A percentile compares a stretch with the other conserved stretches of the same genome.
Evolutionary conservation across 2,113 vertebrate genomes (phyloP).

Genomic region (Hippoglossus stenolepis): DNA sequence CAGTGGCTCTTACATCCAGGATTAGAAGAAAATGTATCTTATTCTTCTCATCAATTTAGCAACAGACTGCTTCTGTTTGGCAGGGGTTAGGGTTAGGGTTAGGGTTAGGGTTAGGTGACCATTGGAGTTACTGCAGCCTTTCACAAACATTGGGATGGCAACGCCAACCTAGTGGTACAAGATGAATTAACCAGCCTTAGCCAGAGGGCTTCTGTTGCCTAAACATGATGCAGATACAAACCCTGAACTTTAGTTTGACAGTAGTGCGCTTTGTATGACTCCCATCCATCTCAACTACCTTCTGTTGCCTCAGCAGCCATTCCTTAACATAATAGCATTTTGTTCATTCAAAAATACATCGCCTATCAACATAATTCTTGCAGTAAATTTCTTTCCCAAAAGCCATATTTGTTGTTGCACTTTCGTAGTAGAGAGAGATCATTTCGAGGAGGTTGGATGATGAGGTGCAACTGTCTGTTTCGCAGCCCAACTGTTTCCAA

Average conservation of each 20-base stretch:
- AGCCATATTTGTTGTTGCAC: background rate
- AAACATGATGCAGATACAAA: too few species aligned
- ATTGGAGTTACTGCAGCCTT: background rate
- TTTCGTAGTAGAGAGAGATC: background rate
- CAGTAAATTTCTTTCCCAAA: background rate
- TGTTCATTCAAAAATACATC: background rate
- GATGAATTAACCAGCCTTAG: background rate
- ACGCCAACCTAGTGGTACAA: background rate
- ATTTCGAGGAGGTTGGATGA: too few species aligned
- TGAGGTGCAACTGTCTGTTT: slow-evolving; percentile 13
- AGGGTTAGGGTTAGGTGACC: background rate
- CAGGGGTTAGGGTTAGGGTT: background rate
- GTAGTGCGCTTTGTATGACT: background rate
- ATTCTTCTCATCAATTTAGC: background rate
- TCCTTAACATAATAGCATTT: background rate
- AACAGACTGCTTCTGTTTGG: background rate
- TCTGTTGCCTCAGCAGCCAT: background rate
- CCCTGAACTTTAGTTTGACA: background rate
- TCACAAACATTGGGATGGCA: background rate
- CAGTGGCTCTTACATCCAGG: background rate
- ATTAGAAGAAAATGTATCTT: background rate
- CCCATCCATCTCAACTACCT: background rate
- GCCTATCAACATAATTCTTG: background rate
- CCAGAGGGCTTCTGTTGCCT: background rate
- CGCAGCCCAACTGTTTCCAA: slow-evolving; percentile 1